Base-by-base conservation (phyloP, 1,140 invertebrate genomes). In the Metaphire vulgaris region DNA sequence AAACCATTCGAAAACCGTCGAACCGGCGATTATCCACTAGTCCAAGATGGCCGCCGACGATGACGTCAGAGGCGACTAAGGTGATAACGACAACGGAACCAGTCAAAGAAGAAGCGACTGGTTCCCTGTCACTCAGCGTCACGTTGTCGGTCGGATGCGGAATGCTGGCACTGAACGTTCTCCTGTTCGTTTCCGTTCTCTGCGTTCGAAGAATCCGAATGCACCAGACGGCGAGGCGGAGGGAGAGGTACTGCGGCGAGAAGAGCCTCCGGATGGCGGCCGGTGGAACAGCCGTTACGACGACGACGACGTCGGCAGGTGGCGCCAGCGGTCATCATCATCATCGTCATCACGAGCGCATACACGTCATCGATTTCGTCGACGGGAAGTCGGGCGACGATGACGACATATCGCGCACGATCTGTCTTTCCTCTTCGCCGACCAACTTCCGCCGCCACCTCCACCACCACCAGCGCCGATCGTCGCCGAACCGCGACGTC, bases 111-210 rank as follows among this genome's bases (percentile, higher is more conserved):
- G 31, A 34, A 66, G 32, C n/a, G 73, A 71, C 67, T 65, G 77
- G 15, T 67, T 21, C 34, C 29, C 72, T 93, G 0, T 93, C 93
- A 0, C 85, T 96, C 2, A 93, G 92, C 83, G 92, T 97, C 0
- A 96, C 94, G 0, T 93, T 97, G 79, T 93, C 94, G n/a, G 95
- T 97, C 74, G 95, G 95, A 1, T 95, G 93, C 80, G 93, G 92
- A 1, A 85, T 97, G 31, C 88, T 97, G 21, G 92, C 96, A 78
- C 86, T 97, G 2, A 97, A 97, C 83, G 92, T 96, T 0, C 87
- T 97, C 15, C 94, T 97, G 80, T 96, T 97, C 82, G 94, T 56
- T 6, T 56, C 41, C 41, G 41, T 56, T 12, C 41, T 56, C 41
- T 56, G 41, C 21, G 6, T 56, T 6, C 41, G 41, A 6, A 56